A percentile compares a stretch with the other conserved stretches of the same genome.
Evolutionary conservation across 2,888 invertebrate genomes (phyloP).

Genomic region (Drosophila nr. medialis): DNA sequence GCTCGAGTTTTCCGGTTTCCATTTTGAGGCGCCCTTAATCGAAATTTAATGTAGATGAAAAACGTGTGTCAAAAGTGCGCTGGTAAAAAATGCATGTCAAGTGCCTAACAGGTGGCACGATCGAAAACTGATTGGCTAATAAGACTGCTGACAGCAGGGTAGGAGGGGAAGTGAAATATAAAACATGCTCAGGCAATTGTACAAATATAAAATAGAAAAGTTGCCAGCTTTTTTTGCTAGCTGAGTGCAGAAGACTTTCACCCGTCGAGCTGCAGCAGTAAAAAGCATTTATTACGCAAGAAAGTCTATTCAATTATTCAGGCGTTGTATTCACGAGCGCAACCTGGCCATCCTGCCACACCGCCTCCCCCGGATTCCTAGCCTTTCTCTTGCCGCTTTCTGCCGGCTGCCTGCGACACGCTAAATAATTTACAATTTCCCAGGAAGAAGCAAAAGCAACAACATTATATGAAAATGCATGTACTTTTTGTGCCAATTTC

Average conservation of each 20-base stretch:
- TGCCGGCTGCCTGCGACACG: conserved; percentile 43
- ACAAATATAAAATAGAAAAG: conserved; percentile 43
- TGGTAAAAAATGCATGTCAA: conserved; percentile 59
- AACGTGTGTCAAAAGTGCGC: conserved; percentile 52
- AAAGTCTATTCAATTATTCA: conserved; percentile 82
- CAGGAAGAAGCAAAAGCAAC: conserved; percentile 46
- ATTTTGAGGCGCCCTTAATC: conserved; percentile 48
- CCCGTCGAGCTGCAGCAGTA: conserved; percentile 57
- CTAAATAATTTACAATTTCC: conserved; percentile 76
- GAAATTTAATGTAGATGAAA: conserved; percentile 76
- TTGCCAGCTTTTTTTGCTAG: conserved; percentile 16
- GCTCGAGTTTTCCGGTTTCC: conserved; percentile 44
- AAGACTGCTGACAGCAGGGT: conserved; percentile 14
- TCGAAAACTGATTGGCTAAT: conserved; percentile 56
- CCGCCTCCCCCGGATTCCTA: not conserved
- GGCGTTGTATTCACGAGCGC: conserved; percentile 46
- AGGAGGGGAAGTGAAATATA: not conserved
- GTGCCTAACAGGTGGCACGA: conserved; percentile 56
- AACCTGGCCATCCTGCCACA: conserved; percentile 3
- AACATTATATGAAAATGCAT: conserved; percentile 73
- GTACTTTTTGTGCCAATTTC: conserved; percentile 62
- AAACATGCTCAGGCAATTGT: conserved; percentile 30
- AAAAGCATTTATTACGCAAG: conserved; percentile 79
- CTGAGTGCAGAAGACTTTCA: conserved; percentile 66
- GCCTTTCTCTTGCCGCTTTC: not conserved